Evolutionary conservation across 2,888 invertebrate species (phyloP).

Genomic region (Uropetala carovei): DNA sequence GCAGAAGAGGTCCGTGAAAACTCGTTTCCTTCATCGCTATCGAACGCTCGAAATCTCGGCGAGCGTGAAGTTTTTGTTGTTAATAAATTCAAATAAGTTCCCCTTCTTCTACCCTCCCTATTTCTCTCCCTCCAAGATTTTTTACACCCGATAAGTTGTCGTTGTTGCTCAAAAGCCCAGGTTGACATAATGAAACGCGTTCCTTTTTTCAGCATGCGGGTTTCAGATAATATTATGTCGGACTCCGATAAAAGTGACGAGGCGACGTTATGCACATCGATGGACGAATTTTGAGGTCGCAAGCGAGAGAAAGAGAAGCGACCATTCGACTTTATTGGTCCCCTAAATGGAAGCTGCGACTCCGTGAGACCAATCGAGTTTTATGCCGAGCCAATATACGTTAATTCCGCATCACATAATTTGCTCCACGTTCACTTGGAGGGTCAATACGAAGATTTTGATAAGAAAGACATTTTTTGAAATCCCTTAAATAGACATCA

Average conservation of each 20-base stretch:
- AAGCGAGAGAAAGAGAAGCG: background rate
- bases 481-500: too few species aligned
- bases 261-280: constrained; percentile 8
- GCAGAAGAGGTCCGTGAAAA: background rate
- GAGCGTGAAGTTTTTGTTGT: constrained; percentile 25
- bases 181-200: constrained; percentile 24
- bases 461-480: too few species aligned
- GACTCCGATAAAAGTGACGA: background rate
- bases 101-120: background rate
- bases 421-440: too few species aligned
- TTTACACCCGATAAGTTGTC: background rate
- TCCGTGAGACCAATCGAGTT: background rate
- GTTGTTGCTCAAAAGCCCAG: background rate
- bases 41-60: background rate
- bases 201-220: constrained; percentile 20
- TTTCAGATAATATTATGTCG: background rate
- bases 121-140: background rate
- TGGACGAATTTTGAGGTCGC: background rate
- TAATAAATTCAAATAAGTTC: constrained; percentile 25
- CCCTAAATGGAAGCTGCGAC: background rate
- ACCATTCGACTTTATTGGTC: background rate
- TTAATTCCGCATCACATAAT: background rate
- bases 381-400: background rate
- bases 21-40: background rate
- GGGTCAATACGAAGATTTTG: too few species aligned